phyloP scores from a whole-genome alignment of 2,113 vertebrate species.

The Notiomystis cincta region DNA sequence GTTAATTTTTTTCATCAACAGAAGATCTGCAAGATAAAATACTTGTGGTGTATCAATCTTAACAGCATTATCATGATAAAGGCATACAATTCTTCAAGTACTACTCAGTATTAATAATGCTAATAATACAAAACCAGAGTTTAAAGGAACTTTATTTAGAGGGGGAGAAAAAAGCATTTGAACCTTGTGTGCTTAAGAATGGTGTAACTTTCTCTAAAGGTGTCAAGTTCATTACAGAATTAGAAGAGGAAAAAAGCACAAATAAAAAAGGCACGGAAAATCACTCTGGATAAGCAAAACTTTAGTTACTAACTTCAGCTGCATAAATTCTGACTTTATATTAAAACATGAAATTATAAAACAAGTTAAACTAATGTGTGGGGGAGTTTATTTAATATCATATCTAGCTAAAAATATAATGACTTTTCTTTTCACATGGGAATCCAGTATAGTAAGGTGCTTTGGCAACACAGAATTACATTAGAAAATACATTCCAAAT shows the following conservation, averaged over 20 bases:
- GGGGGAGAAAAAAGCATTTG: not conserved
- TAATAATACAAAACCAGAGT: not conserved
- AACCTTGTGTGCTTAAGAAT: not conserved
- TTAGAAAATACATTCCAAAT: not conserved
- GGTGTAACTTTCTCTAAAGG: not conserved
- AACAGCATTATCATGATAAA: not conserved
- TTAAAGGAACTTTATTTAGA: not conserved
- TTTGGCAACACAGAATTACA: not conserved
- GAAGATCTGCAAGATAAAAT: not conserved
- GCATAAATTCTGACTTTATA: not conserved
- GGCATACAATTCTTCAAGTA: not conserved
- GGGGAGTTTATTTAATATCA: not conserved
- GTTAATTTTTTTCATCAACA: not conserved
- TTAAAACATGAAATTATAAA: not conserved
- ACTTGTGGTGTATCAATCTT: not conserved
- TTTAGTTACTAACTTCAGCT: not conserved
- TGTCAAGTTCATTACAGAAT: not conserved
- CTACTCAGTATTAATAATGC: not conserved
- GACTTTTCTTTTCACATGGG: not conserved
- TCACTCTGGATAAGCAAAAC: not conserved
- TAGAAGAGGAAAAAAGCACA: not conserved
- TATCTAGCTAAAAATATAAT: not conserved
- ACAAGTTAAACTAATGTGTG: not conserved
- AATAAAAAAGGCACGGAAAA: not conserved
- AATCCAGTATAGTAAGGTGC: not conserved